Conservation (phyloP, 64 coral and sea anemone genomes). For the Dendrophyllia cribrosa region DNA sequence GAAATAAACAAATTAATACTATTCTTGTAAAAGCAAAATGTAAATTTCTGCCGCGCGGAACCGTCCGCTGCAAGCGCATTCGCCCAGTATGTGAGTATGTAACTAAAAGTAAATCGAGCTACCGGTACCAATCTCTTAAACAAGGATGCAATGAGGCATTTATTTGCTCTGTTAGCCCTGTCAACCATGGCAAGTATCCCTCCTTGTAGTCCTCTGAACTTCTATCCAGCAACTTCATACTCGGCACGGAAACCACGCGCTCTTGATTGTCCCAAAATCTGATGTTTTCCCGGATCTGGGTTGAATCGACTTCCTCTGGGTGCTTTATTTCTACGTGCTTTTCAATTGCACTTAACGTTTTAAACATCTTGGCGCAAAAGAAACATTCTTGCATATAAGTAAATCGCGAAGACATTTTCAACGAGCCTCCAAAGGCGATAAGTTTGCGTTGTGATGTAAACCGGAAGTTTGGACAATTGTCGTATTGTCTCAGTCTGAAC, state of each 20-base stretch:
- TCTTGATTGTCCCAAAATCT: conserved; percentile 7
- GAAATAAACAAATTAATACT: too few relatives aligned
- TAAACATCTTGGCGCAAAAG: conserved; percentile 12
- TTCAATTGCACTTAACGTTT: not conserved
- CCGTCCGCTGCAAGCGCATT: too few relatives aligned
- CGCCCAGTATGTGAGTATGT: too few relatives aligned
- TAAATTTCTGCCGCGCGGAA: too few relatives aligned
- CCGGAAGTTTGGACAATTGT: too few relatives aligned
- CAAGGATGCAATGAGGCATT: not conserved
- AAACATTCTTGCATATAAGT: not conserved
- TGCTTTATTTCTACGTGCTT: conserved; percentile 9
- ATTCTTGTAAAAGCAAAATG: too few relatives aligned
- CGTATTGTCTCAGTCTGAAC: too few relatives aligned
- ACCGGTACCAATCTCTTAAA: not conserved
- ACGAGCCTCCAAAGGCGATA: too few relatives aligned
- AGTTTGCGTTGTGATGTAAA: too few relatives aligned
- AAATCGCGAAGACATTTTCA: not conserved
- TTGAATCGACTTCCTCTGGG: not conserved
- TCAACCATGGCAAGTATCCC: conserved; percentile 17
- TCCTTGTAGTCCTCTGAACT: not conserved
- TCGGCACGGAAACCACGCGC: not conserved
- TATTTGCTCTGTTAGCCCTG: conserved; percentile 37
- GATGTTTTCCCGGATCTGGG: not conserved
- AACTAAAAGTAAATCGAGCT: not conserved
- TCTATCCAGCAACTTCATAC: not conserved